phyloP scores from a whole-genome alignment of 1,140 invertebrate species.

The Anagrus nilaparvatae region DNA sequence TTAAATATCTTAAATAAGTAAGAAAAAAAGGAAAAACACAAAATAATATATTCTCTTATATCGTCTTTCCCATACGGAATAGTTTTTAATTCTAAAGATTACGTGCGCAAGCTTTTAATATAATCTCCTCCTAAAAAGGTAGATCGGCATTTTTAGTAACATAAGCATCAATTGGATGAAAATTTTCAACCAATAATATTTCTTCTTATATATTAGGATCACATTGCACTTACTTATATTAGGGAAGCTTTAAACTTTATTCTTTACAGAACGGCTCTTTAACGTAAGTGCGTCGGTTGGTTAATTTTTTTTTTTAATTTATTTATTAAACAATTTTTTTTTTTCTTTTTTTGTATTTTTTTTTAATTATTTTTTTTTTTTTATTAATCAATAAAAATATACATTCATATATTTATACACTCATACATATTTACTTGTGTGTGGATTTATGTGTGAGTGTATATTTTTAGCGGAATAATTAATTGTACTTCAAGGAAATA shows the following conservation, averaged over 20 bases:
- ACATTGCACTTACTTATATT: slow-evolving; percentile 82
- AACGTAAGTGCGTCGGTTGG: slow-evolving; percentile 63
- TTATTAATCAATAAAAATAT: no score
- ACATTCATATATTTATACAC: no score
- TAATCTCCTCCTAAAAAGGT: slow-evolving; percentile 44
- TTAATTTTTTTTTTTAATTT: slow-evolving; percentile 26
- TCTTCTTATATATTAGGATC: slow-evolving; percentile 52
- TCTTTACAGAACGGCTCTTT: slow-evolving; percentile 85
- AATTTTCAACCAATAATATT: slow-evolving; percentile 36
- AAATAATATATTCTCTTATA: neutral
- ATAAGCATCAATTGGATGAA: slow-evolving; percentile 37
- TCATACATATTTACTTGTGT: neutral
- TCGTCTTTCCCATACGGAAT: no score
- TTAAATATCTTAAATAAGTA: neutral
- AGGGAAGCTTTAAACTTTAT: slow-evolving; percentile 50
- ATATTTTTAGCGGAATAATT: slow-evolving; percentile 1
- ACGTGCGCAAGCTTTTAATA: slow-evolving; percentile 33
- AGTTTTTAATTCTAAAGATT: no score
- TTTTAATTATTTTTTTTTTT: no score
- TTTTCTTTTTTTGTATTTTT: neutral
- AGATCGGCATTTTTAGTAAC: slow-evolving; percentile 42
- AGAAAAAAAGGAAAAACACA: neutral
- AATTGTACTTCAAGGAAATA: no score
- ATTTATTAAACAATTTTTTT: slow-evolving; percentile 4
- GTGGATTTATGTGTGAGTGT: neutral